Evolutionary conservation across 1,140 invertebrate genomes (phyloP), one percentile per base, ranked within the genome.

Genomic region (Leptopilina boulardi): DNA sequence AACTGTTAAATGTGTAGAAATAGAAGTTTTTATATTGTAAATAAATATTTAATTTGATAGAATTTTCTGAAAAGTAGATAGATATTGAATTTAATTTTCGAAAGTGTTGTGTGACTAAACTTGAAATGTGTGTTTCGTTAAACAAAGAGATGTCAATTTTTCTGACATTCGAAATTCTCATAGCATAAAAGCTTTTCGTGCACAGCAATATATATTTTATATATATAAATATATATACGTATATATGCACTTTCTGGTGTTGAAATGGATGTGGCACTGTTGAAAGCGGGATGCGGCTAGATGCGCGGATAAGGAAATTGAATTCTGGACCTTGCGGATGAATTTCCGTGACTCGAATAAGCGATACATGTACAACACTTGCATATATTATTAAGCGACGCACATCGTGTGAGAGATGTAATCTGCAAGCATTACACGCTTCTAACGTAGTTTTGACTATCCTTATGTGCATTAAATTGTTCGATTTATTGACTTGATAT

Each of bases 281-380:
- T 66, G 59, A 66, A 66, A 66, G 59, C 26, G 59, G 59, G 59
- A 66, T 66, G 59, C 59, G 59, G 13, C 59, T 30, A 66, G 59
- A 66, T 66, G 59, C 59, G 30, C 23, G 59, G n/a, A 66, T 66
- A 66, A 66, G 59, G 59, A 66, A 66, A 66, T 66, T 66, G 26
- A 66, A 66, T 66, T 66, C 59, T 66, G 59, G 59, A 66, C 59
- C 59, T 66, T 66, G 59, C 15, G 59, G 26, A 30, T 66, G 59
- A 66, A 66, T 66, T 66, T 66, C 59, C 59, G 59, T 66, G 59
- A 66, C 59, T 66, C 59, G 59, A 26, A 66, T 66, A 66, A 66
- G 26, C 26, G 59, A 66, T 66, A 66, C 26, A 66, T 66, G 26
- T 66, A 34, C 59, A 66, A 23, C 26, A 30, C 11, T 30, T 30